Percentiles rank a stretch among this genome's conserved stretches.
Conservation (phyloP, 37 sponge, comb jelly and placozoan genomes). For the Halisarca cf. caerulea region DNA sequence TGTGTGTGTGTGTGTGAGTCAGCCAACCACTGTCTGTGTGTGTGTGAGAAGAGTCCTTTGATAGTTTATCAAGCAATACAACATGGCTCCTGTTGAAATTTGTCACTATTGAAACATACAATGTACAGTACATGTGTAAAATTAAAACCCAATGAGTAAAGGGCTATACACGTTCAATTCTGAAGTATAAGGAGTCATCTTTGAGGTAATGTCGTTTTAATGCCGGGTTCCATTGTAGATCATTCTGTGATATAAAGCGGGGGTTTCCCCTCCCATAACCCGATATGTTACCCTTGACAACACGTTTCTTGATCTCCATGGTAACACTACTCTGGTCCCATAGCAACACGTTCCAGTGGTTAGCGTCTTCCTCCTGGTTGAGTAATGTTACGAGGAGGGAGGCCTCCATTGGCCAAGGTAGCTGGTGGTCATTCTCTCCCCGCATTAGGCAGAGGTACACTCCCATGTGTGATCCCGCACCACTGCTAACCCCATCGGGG, state of each 20-base stretch:
- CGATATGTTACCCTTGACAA: neutral
- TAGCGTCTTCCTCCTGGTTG: constrained; percentile 1
- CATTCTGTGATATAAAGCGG: constrained; percentile 18
- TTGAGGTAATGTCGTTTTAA: neutral
- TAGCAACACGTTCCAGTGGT: neutral
- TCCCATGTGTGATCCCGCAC: neutral
- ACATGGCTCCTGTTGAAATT: no score
- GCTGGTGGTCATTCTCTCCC: constrained; percentile 28
- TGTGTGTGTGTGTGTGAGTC: no score
- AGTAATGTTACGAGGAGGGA: neutral
- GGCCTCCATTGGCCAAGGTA: neutral
- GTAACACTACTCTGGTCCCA: constrained; percentile 13
- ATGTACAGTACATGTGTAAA: no score
- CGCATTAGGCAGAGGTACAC: constrained; percentile 27
- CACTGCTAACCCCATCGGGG: constrained; percentile 19
- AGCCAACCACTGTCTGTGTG: no score
- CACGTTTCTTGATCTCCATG: neutral
- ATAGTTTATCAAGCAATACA: no score
- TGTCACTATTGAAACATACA: no score
- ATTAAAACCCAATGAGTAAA: no score
- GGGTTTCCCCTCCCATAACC: constrained; percentile 13
- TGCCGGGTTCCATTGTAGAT: neutral
- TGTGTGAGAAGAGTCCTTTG: no score
- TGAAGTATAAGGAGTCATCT: neutral
- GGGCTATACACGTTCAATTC: neutral